Conservation (phyloP, 2,888 invertebrate species). For the Limnephilus auricula region DNA sequence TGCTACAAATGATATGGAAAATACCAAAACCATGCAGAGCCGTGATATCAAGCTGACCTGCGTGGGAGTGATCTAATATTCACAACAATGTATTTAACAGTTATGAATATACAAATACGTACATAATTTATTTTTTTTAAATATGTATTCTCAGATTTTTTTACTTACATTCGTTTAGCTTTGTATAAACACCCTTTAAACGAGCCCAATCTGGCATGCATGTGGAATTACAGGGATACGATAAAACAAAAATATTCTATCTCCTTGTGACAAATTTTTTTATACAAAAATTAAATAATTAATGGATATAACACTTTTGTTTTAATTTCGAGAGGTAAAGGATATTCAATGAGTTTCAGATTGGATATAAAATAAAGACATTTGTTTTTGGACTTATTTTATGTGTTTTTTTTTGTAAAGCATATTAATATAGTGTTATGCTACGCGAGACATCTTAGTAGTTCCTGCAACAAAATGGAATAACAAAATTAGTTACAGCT, state of each 20-base stretch:
- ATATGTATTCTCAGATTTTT: too few relatives aligned
- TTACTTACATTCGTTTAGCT: too few relatives aligned
- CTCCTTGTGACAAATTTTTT: not conserved
- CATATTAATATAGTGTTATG: conserved; percentile 54
- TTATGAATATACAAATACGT: too few relatives aligned
- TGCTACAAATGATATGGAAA: too few relatives aligned
- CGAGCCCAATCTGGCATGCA: not conserved
- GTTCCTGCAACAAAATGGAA: conserved; percentile 61
- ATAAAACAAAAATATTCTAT: too few relatives aligned
- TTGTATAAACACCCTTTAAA: too few relatives aligned
- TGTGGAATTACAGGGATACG: not conserved
- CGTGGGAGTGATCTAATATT: too few relatives aligned
- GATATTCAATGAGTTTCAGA: not conserved
- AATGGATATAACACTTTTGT: not conserved
- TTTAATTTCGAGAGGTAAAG: not conserved
- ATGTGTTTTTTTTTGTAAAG: conserved; percentile 57
- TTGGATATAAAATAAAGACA: conserved; percentile 28
- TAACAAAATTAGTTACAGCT: not conserved
- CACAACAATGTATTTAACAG: too few relatives aligned
- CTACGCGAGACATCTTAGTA: conserved; percentile 56
- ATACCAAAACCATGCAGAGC: too few relatives aligned
- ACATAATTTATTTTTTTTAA: too few relatives aligned
- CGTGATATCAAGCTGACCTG: too few relatives aligned
- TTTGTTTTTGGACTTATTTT: conserved; percentile 24
- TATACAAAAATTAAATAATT: not conserved